Evolutionary conservation across 2,888 invertebrate genomes (phyloP).

Genomic region (Sphaeridia pumilis): DNA sequence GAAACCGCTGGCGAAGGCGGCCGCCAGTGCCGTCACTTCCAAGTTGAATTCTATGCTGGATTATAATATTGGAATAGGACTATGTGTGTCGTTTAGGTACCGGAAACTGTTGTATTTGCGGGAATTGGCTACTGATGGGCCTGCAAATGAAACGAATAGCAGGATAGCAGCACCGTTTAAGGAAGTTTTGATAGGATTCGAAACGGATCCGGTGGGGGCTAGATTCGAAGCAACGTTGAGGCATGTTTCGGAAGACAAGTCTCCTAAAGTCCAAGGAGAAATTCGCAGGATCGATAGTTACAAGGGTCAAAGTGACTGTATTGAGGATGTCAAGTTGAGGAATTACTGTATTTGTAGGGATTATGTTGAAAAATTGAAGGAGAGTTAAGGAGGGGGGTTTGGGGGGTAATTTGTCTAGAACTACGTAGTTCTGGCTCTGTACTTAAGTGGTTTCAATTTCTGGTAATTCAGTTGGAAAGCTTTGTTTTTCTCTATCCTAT

Average conservation of each 20-base stretch:
- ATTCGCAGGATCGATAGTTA: slow-evolving; percentile 25
- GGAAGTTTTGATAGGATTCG: not conserved
- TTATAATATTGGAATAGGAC: slow-evolving; percentile 16
- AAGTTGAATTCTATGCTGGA: slow-evolving; percentile 23
- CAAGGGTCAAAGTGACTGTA: slow-evolving; percentile 26
- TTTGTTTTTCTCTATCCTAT: too few relatives aligned
- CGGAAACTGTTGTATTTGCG: not conserved
- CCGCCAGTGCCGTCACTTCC: slow-evolving; percentile 24
- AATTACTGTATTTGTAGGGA: slow-evolving; percentile 14
- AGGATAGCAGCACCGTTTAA: not conserved
- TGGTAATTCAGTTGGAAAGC: too few relatives aligned
- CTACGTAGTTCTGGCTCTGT: too few relatives aligned
- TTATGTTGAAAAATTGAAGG: not conserved
- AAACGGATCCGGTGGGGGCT: not conserved
- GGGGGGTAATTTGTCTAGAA: too few relatives aligned
- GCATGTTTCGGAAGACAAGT: not conserved
- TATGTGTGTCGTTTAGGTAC: not conserved
- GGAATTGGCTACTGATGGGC: too few relatives aligned
- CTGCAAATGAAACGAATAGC: too few relatives aligned
- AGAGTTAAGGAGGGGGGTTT: too few relatives aligned
- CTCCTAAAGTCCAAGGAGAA: slow-evolving; percentile 14
- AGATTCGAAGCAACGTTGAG: not conserved
- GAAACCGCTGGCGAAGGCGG: slow-evolving; percentile 6
- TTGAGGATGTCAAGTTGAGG: slow-evolving; percentile 18
- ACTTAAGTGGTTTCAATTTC: too few relatives aligned